A percentile compares a stretch with the other conserved stretches of the same genome.
Conservation (phyloP, 1,140 invertebrate genomes). For the Orchestia grillus region DNA sequence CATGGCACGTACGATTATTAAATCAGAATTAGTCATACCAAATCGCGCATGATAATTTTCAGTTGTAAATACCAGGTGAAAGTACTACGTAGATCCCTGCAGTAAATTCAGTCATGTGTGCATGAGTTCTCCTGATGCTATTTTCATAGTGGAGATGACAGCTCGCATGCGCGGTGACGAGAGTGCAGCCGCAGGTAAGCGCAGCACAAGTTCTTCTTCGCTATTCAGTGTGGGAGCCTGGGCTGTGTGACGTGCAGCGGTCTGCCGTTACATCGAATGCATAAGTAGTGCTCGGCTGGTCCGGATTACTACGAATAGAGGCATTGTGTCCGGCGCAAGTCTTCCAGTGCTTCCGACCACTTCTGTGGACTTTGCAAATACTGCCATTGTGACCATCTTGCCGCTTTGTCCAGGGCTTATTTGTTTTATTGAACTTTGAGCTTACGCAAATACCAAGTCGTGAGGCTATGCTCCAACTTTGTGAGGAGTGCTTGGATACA, state of each 20-base stretch:
- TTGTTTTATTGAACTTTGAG: constrained; percentile 10
- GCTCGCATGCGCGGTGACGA: not conserved
- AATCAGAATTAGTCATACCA: not conserved
- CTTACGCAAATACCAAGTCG: not conserved
- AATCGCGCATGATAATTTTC: not conserved
- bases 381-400: not conserved
- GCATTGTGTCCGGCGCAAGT: not conserved
- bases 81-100: not conserved
- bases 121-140: not conserved
- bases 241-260: not conserved
- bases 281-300: not conserved
- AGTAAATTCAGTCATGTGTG: not conserved
- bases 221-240: not conserved
- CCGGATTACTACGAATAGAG: not conserved
- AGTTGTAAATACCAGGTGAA: not conserved
- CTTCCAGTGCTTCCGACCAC: not conserved
- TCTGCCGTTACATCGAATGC: not conserved
- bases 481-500: not conserved
- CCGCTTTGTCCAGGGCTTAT: not conserved
- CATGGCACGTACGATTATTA: not conserved
- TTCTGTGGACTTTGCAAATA: not conserved
- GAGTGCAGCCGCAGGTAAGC: not conserved
- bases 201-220: not conserved
- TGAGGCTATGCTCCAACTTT: not conserved
- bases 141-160: not conserved